These are phyloP conservation scores for Solenopsis fugax DNA, from an alignment of 1,140 invertebrate genomes.

Conservation along the genomic window DNA sequence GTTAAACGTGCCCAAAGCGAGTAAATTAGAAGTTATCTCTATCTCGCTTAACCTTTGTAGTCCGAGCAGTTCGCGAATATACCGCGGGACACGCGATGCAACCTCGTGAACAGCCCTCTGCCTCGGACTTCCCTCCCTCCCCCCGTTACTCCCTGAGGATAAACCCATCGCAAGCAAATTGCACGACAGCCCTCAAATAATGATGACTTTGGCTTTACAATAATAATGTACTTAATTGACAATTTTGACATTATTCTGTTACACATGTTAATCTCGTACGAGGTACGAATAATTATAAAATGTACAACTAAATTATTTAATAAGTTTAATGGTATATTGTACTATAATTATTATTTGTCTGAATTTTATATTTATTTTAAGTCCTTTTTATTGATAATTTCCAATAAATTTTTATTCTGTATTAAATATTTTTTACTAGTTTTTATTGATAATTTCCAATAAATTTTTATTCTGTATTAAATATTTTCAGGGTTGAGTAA, in stretches of 20 bases:
- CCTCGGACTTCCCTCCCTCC: not conserved
- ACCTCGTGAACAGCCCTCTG: not conserved
- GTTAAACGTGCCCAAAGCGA: constrained; percentile 61
- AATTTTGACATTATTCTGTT: constrained; percentile 8
- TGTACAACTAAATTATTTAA: not conserved
- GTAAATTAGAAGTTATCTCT: constrained; percentile 77
- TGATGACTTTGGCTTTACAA: constrained; percentile 12
- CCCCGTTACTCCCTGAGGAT: constrained; percentile 43
- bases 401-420: not conserved
- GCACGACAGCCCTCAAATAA: constrained; percentile 42
- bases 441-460: not conserved
- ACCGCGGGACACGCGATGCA: constrained; percentile 72
- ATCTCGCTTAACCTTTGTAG: constrained; percentile 71
- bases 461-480: not conserved
- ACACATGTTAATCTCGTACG: not conserved
- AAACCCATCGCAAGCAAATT: constrained; percentile 45
- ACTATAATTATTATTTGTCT: not conserved
- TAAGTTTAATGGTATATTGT: not conserved
- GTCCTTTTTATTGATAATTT: not conserved
- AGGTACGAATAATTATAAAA: not conserved
- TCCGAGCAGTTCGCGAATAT: constrained; percentile 69
- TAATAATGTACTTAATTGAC: constrained; percentile 35
- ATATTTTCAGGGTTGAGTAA: not conserved
- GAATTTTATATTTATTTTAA: not conserved
- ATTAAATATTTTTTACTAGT: no score